Conservation (phyloP, 2,888 invertebrate genomes). For the Dolichopus griseipennis region DNA sequence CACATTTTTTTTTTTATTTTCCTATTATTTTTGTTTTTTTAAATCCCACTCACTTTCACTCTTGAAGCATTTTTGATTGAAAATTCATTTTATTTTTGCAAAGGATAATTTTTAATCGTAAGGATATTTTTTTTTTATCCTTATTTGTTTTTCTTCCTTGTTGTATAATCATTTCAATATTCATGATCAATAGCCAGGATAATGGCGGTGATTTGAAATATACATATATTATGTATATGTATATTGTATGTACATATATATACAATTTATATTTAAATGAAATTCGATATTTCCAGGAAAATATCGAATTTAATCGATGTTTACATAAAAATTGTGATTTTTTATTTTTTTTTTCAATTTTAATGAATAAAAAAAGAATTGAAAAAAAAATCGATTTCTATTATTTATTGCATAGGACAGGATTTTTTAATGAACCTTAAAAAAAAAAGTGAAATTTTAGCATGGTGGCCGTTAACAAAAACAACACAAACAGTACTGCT, state of each 20-base stretch:
- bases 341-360: background rate
- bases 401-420: too few species aligned
- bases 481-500: too few species aligned
- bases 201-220: background rate
- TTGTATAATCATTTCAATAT: background rate
- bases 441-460: too few species aligned
- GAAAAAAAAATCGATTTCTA: too few species aligned
- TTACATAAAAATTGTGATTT: background rate
- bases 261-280: background rate
- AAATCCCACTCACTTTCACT: too few species aligned
- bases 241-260: background rate
- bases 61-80: background rate
- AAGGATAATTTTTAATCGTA: background rate
- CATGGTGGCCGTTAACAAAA: too few species aligned
- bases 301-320: slow-evolving; percentile 6
- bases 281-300: background rate
- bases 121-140: background rate
- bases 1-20: background rate
- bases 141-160: too few species aligned
- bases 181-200: background rate
- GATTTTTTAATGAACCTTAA: too few species aligned
- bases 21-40: too few species aligned
- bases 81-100: background rate
- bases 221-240: too few species aligned
- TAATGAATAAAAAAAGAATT: background rate